Base-by-base conservation (phyloP, 2,113 vertebrate species). In the Embiotoca jacksoni region DNA sequence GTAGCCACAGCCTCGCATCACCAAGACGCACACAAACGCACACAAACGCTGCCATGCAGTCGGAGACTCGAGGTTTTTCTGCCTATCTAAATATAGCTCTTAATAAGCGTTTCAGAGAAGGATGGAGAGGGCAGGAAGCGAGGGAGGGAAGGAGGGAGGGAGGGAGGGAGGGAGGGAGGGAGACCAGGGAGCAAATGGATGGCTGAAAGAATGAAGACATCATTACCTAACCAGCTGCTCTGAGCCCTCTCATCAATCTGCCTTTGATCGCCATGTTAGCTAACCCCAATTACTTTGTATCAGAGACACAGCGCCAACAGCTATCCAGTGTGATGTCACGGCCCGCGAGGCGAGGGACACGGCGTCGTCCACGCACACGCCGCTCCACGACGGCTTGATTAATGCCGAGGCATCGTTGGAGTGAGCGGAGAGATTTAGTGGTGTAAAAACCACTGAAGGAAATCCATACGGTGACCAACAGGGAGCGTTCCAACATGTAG, bases 11-110 rank as follows among this genome's bases (percentile, higher is more conserved):
- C 60, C 79, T 78, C 68, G 53, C 33, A 6, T 53, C 4, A 70
- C 54, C 41, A 13, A 66, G 44, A 80, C 70, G 7, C 66, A 41
- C 52, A 47, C 23, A 77, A 71, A 72, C 15, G 53, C 84, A 57
- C 69, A 68, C 66, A 76, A 44, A 79, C 60, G 56, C 15, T 11
- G 32, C 23, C 32, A 69, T 30, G 46, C 75, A 54, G 52, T 68
- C n/a, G 0, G 30, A 23, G 6, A 81, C 61, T 41, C 35, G 15
- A 81, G 73, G 76, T 75, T 79, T 80, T 80, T 72, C 74, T 72
- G 31, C 56, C 78, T 49, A 76, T 90, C 85, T 86, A 90, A 88
- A 92, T 88, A 85, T 91, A 89, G 86, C 80, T 46, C 56, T 68
- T 84, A 86, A 87, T 91, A 83, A 88, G 65, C 0, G 16, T 69